These are phyloP conservation scores for Embiotoca jacksoni DNA, from an alignment of 2,113 vertebrate species.

Conservation along the genomic window DNA sequence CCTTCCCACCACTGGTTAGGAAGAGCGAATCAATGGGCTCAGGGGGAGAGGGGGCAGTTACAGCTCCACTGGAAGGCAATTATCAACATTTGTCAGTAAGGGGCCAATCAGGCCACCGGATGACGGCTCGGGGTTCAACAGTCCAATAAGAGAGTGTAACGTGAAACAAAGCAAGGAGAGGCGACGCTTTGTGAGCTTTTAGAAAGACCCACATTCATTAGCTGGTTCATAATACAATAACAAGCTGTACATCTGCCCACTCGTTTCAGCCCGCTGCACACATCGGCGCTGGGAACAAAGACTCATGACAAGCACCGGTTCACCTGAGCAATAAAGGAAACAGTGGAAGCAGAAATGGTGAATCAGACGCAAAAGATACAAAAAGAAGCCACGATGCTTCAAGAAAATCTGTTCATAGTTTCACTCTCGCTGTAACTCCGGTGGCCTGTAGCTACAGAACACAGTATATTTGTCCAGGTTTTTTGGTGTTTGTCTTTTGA, in stretches of 20 bases:
- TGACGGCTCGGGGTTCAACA: conserved; percentile 27
- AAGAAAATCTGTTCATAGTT: too few species aligned
- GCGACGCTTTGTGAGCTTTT: background rate
- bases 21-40: conserved; percentile 43
- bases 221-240: conserved; percentile 22
- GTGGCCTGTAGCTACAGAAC: too few species aligned
- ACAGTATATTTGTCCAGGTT: too few species aligned
- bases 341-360: background rate
- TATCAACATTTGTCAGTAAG: conserved; percentile 54
- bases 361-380: background rate
- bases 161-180: conserved; percentile 31
- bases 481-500: too few species aligned
- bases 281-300: conserved; percentile 5
- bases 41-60: conserved; percentile 27
- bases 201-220: background rate
- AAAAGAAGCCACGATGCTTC: too few species aligned
- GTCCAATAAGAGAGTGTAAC: conserved; percentile 6
- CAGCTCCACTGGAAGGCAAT: conserved; percentile 53
- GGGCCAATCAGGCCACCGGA: conserved; percentile 32
- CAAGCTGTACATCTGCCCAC: background rate
- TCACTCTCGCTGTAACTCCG: too few species aligned
- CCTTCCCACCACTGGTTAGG: conserved; percentile 31
- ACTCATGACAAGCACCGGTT: conserved; percentile 25
- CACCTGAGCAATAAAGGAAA: conserved; percentile 9
- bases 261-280: conserved; percentile 26